Percentiles rank a stretch among this genome's conserved stretches.
phyloP scores from a whole-genome alignment of 2,797 vertebrate species.

The Dromococcyx pavoninus region DNA sequence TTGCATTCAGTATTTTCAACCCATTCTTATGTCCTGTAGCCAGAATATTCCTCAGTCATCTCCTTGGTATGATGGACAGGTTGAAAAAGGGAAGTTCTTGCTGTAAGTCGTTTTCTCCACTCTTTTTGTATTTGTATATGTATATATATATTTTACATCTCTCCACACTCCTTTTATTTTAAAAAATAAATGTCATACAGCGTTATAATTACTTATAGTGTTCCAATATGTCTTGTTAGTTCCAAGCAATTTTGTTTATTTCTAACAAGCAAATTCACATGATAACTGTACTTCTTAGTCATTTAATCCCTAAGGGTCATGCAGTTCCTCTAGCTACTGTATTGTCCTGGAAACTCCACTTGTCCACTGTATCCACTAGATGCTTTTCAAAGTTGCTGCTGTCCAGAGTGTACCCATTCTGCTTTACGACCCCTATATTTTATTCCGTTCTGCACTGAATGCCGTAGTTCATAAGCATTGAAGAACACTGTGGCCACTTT shows the following conservation, averaged over 20 bases:
- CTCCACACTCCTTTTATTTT: neutral
- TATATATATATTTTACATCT: neutral
- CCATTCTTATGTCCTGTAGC: neutral
- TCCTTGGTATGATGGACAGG: neutral
- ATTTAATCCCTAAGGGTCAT: neutral
- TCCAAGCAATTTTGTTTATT: neutral
- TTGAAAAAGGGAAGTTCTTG: neutral
- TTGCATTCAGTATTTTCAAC: neutral
- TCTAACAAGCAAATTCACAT: neutral
- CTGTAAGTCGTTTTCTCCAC: neutral
- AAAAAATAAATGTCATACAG: neutral
- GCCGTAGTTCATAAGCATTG: neutral
- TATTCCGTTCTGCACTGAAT: conserved; percentile 1
- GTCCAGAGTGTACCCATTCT: neutral
- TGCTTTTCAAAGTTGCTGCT: conserved; percentile 1
- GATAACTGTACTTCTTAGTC: neutral
- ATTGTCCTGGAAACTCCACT: neutral
- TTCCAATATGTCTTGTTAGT: neutral
- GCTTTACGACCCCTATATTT: neutral
- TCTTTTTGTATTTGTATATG: neutral
- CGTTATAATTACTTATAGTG: neutral
- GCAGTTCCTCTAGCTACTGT: neutral
- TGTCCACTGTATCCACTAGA: neutral
- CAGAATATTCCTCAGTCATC: neutral
- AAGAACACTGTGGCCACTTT: neutral